A percentile compares a stretch with the other conserved stretches of the same genome.
These are phyloP conservation scores for Campodea augens DNA, from an alignment of 1,140 invertebrate species.

Conservation along the genomic window DNA sequence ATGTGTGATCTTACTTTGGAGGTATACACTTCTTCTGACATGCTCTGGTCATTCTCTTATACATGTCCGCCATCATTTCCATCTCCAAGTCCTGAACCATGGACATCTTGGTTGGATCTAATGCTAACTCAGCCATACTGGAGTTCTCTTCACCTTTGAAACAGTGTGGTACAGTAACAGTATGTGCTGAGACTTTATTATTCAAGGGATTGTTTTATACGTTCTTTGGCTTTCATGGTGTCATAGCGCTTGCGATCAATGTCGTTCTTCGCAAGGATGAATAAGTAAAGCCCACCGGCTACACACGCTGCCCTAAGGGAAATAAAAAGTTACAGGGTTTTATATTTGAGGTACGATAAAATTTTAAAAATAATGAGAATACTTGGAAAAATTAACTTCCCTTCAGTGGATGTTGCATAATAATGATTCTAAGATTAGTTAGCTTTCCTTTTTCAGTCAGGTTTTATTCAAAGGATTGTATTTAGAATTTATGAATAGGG, in stretches of 20 bases:
- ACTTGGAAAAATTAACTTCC: no score
- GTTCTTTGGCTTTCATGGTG: slow-evolving; percentile 58
- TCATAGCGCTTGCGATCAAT: slow-evolving; percentile 44
- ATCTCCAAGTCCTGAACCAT: slow-evolving; percentile 53
- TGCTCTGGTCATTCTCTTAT: not conserved
- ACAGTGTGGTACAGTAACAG: not conserved
- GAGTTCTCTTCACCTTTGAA: slow-evolving; percentile 16
- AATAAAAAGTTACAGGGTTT: no score
- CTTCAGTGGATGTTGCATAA: no score
- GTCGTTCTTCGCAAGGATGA: slow-evolving; percentile 45
- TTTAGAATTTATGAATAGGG: no score
- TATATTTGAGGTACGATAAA: no score
- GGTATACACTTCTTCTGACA: not conserved
- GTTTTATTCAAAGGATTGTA: no score
- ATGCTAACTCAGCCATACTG: slow-evolving; percentile 39
- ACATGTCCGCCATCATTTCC: not conserved
- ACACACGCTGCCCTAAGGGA: slow-evolving; percentile 39
- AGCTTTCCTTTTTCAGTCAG: no score
- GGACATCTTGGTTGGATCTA: slow-evolving; percentile 65
- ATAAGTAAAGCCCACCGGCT: slow-evolving; percentile 40
- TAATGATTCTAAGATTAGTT: no score
- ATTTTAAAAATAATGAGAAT: no score
- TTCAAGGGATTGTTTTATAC: slow-evolving; percentile 42
- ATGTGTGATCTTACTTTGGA: no score
- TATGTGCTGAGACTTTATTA: slow-evolving; percentile 18